Evolutionary conservation across 35 echinoderm and acorn worm species (phyloP), one percentile per base, ranked within the genome.

Genomic region (Amphiura filiformis): DNA sequence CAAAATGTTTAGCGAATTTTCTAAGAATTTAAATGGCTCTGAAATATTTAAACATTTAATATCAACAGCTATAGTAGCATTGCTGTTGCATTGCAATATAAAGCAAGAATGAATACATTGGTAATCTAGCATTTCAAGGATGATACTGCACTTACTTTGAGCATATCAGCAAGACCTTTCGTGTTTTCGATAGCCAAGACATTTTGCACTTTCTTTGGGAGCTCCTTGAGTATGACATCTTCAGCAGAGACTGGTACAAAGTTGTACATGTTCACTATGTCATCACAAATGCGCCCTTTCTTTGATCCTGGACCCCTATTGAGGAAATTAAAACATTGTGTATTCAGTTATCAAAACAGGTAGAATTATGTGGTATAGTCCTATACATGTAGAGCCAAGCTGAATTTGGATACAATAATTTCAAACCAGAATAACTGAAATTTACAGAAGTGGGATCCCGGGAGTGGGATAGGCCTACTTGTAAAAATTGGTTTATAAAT

Each of bases 181-280:
- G 92, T 97, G 42, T 81, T 97, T 39, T 88, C 81, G 14, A 86
- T 37, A 22, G 95, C 84, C 36, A 90, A 76, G 0, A 93, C 88
- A 84, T 93, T 97, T 37, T 89, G 84, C 39, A 97, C 91, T 38
- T 97, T 97, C 85, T 97, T 97, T 44, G 95, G 95, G 0, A 97
- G 85, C 57, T 97, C 91, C n/a, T 49, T 83, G 23, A 93, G 38
- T 22, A 97, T 92, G 39, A 97, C 47, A 84, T 97, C 95, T 77
- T 97, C 95, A 3, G 88, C 95, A n/a, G 91, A 90, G 0, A 91
- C 78, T 0, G 84, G 78, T 76, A 88, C 91, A 84, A 97, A 97
- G 33, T 88, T 91, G 77, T 97, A 97, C 91, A 97, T 93, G 30
- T 89, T 80, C 17, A 93, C 76, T 14, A 97, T 80, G 65, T 97